Evolutionary conservation across 2,888 invertebrate species (phyloP).

Genomic region (Stenolophus ochropezus): DNA sequence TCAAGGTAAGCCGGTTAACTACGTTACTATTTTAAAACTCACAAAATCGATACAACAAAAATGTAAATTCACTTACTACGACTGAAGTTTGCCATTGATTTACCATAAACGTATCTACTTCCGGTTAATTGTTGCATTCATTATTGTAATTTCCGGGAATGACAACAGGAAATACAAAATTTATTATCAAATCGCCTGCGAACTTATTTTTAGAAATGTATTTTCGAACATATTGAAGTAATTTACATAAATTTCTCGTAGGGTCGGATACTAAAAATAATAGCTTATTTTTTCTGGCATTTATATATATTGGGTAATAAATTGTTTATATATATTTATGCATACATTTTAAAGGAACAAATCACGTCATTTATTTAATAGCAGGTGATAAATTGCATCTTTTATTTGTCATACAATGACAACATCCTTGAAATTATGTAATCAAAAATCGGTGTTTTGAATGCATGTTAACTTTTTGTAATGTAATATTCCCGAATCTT

Average conservation of each 20-base stretch:
- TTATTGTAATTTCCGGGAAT: neutral
- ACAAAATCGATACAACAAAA: constrained; percentile 8
- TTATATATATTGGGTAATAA: neutral
- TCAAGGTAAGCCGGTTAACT: constrained; percentile 80
- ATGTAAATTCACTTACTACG: constrained; percentile 14
- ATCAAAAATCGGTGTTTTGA: neutral
- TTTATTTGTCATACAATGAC: neutral
- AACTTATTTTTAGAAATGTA: constrained; percentile 5
- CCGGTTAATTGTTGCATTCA: constrained; percentile 27
- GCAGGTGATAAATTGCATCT: constrained; percentile 4
- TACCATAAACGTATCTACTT: constrained; percentile 5
- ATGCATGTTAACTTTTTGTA: constrained; percentile 3
- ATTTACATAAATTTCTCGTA: constrained; percentile 5
- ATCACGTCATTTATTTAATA: neutral
- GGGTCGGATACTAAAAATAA: neutral
- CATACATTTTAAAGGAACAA: neutral
- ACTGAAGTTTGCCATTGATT: constrained; percentile 9
- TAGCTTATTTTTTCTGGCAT: neutral
- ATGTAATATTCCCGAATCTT: constrained; percentile 14
- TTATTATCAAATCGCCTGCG: constrained; percentile 8
- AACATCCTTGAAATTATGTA: constrained; percentile 33
- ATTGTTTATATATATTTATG: neutral
- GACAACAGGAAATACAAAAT: constrained; percentile 12
- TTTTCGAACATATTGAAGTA: neutral
- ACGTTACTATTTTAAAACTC: neutral